Evolutionary conservation across 1,140 invertebrate species (phyloP), one percentile per base, ranked within the genome.

Genomic region (Meloidogyne floridensis): DNA sequence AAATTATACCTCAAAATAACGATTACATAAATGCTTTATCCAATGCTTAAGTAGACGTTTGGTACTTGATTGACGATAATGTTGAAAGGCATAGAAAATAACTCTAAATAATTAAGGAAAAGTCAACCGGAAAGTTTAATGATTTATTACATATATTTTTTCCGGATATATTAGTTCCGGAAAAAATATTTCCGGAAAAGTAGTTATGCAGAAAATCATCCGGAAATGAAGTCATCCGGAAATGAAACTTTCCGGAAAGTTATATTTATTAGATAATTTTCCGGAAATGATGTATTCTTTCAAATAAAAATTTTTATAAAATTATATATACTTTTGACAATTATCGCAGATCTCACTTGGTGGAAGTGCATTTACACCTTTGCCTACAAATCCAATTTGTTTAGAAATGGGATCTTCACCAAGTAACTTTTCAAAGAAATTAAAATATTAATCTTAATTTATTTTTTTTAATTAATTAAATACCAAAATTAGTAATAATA

Each of bases 1-100:
- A n/a, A 59, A 59, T 43, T 42, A 74, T 42, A 82, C 81, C 70
- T 82, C 81, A 65, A 75, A 81, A 69, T 82, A 81, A 9, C 81
- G 69, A 13, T 82, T 82, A 69, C 81, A 82, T 10, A 82, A 20
- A 42, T 82, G 81, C 32, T 80, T 80, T 42, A 82, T 54, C 51
- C 79, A 82, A 65, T 82, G 81, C 2, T 53, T 32, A 15, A 82
- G 72, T 0, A 82, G 59, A 11, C 79, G 15, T 74, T 82, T 82
- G 10, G 81, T 82, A 18, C 80, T 82, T 11, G 72, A 65, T 13
- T 80, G 70, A 15, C 73, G 72, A 72, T 81, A 82, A 51, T 82
- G 74, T 47, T 72, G 77, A 18, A 82, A 82, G n/a, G 77, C 54
- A 47, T 20, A 81, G 81, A 54, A 82, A 56, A 82, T 43, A 53